Conservation (phyloP, 2,888 invertebrate species). For the Pelosia muscerda region DNA sequence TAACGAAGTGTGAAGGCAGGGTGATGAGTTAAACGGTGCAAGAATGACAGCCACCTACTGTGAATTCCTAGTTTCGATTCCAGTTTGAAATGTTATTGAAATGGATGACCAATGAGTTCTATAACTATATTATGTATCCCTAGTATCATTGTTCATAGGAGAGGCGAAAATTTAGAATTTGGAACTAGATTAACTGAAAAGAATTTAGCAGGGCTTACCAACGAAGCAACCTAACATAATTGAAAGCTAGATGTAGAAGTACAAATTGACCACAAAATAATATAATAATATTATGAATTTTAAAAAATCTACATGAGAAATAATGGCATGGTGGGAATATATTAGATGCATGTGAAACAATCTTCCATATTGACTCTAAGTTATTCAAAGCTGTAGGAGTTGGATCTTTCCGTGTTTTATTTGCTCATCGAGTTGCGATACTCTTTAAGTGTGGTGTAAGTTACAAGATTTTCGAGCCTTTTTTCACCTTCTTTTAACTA, state of each 20-base stretch:
- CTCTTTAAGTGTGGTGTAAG: slow-evolving; percentile 45
- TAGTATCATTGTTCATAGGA: no score
- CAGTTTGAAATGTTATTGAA: neutral
- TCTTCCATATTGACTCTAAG: slow-evolving; percentile 79
- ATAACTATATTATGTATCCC: no score
- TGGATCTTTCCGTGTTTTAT: slow-evolving; percentile 79
- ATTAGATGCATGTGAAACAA: slow-evolving; percentile 58
- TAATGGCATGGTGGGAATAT: slow-evolving; percentile 33
- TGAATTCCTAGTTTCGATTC: neutral
- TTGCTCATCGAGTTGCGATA: slow-evolving; percentile 80
- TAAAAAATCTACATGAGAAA: slow-evolving; percentile 13
- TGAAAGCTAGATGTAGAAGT: no score
- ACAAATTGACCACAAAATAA: no score
- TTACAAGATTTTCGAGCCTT: slow-evolving; percentile 13
- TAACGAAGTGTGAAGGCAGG: slow-evolving; percentile 70
- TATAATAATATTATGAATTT: neutral
- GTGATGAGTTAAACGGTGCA: slow-evolving; percentile 41
- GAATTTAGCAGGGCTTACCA: no score
- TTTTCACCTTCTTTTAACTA: no score
- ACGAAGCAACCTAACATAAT: no score
- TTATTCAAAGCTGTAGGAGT: slow-evolving; percentile 79
- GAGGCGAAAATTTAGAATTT: no score
- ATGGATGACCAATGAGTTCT: no score
- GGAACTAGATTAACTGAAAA: no score
- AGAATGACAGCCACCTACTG: slow-evolving; percentile 12